phyloP scores from a whole-genome alignment of 2,888 invertebrate genomes.

The Conchocele bisecta region DNA sequence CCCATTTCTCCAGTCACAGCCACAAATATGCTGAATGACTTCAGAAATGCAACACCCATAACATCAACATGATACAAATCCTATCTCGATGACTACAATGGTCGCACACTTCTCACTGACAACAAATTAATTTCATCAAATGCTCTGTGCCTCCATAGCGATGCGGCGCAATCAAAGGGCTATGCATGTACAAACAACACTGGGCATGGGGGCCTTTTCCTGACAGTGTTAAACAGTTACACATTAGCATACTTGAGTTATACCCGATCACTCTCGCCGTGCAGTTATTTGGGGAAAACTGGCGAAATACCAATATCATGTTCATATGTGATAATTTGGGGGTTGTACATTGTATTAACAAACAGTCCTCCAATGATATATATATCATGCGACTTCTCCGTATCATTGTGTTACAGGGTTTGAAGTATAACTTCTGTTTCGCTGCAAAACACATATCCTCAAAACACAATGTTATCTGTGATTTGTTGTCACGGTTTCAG shows the following conservation, averaged over 20 bases:
- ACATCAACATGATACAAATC: too few species aligned
- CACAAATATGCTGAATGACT: too few species aligned
- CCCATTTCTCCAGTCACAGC: too few species aligned
- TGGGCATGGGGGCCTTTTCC: constrained; percentile 30
- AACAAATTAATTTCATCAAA: constrained; percentile 22
- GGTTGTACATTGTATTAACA: constrained; percentile 28
- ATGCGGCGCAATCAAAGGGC: constrained; percentile 23
- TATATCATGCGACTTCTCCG: constrained; percentile 14
- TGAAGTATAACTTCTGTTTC: constrained; percentile 24
- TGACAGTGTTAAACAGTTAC: neutral
- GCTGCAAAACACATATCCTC: constrained; percentile 10
- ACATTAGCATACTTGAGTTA: constrained; percentile 28
- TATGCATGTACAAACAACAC: constrained; percentile 8
- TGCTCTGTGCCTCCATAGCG: constrained; percentile 1
- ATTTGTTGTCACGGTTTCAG: constrained; percentile 32
- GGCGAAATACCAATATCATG: constrained; percentile 26
- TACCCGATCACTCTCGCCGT: constrained; percentile 36
- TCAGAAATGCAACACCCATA: too few species aligned
- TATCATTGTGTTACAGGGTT: constrained; percentile 13
- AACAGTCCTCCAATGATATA: constrained; percentile 29
- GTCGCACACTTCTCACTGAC: constrained; percentile 25
- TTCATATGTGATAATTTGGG: constrained; percentile 30
- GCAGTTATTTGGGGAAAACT: neutral
- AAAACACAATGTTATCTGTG: constrained; percentile 17
- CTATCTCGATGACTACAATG: constrained; percentile 24